Conservation (phyloP, 2,888 invertebrate genomes). For the Aphrophora alni region DNA sequence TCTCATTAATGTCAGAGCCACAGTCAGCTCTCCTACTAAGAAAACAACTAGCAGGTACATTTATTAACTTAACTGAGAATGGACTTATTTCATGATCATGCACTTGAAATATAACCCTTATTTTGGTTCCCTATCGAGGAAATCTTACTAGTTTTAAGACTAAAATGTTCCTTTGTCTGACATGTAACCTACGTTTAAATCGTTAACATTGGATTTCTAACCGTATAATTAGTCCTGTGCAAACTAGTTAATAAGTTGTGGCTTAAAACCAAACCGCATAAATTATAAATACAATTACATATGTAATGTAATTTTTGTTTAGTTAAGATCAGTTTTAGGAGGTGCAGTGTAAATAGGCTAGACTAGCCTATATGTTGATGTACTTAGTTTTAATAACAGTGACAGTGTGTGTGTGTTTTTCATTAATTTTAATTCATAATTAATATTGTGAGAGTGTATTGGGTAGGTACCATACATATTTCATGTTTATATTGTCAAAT, state of each 20-base stretch:
- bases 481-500: too few species aligned
- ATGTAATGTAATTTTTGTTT: neutral
- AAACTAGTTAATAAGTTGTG: neutral
- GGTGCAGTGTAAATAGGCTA: neutral
- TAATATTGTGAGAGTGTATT: too few species aligned
- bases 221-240: neutral
- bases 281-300: neutral
- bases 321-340: neutral
- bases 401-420: neutral
- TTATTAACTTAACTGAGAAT: neutral
- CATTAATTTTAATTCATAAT: too few species aligned
- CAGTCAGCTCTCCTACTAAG: conserved; percentile 94
- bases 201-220: neutral
- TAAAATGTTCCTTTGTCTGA: neutral
- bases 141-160: neutral
- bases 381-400: neutral
- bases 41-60: conserved; percentile 92
- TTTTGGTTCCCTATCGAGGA: conserved; percentile 16
- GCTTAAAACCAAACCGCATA: neutral
- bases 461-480: too few species aligned
- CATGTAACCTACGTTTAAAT: neutral
- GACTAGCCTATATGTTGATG: neutral
- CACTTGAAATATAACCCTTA: conserved; percentile 40
- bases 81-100: neutral
- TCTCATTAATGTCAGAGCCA: conserved; percentile 88